A percentile compares a stretch with the other conserved stretches of the same genome.
phyloP scores from a whole-genome alignment of 2,888 invertebrate species.

The Pseudococcus jackbeardsleyi region DNA sequence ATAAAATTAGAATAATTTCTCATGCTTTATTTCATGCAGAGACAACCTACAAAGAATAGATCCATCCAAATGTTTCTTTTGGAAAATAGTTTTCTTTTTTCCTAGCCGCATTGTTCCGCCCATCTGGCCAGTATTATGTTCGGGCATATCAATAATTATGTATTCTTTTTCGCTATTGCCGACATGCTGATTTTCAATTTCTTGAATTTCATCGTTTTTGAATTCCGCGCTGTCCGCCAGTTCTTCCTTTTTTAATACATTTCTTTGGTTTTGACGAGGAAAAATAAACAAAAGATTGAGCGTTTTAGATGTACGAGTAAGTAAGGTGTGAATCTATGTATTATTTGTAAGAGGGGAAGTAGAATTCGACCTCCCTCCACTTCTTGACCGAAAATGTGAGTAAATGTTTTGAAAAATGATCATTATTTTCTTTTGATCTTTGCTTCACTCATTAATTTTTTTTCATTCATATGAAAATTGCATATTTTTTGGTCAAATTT shows the following conservation, averaged over 20 bases:
- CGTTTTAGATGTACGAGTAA: no score
- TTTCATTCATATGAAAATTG: no score
- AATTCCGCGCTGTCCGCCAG: slow-evolving; percentile 70
- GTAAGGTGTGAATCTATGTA: no score
- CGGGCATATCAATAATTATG: slow-evolving; percentile 98
- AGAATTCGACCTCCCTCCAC: no score
- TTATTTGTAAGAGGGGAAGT: no score
- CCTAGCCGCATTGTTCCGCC: slow-evolving; percentile 99
- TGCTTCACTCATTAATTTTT: no score
- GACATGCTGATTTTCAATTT: background rate
- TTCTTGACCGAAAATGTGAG: no score
- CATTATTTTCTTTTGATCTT: no score
- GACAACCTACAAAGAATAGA: slow-evolving; percentile 77
- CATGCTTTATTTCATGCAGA: slow-evolving; percentile 44
- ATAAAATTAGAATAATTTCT: background rate
- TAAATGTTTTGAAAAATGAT: no score
- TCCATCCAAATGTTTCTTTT: slow-evolving; percentile 70
- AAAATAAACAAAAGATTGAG: background rate
- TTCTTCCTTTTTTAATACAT: slow-evolving; percentile 81
- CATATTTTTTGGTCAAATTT: no score
- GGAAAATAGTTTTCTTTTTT: slow-evolving; percentile 88
- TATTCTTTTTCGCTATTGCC: slow-evolving; percentile 73
- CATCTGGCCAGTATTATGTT: slow-evolving; percentile 91
- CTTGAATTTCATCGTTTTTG: background rate
- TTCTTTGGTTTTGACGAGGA: slow-evolving; percentile 23